Evolutionary conservation across 2,888 invertebrate species (phyloP).

Genomic region (Lycophotia porphyrea): DNA sequence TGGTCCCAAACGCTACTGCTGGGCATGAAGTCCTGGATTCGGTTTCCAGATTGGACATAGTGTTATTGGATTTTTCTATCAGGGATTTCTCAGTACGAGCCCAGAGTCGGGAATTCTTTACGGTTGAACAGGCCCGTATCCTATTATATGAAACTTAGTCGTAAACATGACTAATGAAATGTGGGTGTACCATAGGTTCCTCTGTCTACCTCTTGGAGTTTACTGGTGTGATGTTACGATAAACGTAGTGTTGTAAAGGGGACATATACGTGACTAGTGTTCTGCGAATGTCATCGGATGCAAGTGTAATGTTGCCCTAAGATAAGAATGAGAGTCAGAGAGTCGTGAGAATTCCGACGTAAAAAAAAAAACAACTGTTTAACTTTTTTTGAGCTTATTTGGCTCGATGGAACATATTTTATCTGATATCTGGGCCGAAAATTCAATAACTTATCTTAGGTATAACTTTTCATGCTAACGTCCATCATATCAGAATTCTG

Average conservation of each 20-base stretch:
- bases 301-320: slow-evolving; percentile 24
- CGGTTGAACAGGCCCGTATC: background rate
- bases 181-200: background rate
- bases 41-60: background rate
- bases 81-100: background rate
- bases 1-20: background rate
- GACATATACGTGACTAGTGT: slow-evolving; percentile 21
- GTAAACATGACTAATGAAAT: background rate
- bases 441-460: background rate
- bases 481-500: background rate
- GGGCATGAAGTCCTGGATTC: background rate
- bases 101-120: background rate
- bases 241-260: slow-evolving; percentile 3
- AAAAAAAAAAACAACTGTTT: background rate
- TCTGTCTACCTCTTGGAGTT: background rate
- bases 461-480: background rate
- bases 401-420: background rate
- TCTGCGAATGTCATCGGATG: slow-evolving; percentile 40
- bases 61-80: background rate
- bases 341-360: slow-evolving; percentile 23
- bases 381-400: background rate
- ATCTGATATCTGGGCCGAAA: background rate
- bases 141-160: background rate
- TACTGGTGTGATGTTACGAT: background rate
- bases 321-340: slow-evolving; percentile 36